Evolutionary conservation across 2,888 invertebrate genomes (phyloP).

Genomic region (Bombylius discolor): DNA sequence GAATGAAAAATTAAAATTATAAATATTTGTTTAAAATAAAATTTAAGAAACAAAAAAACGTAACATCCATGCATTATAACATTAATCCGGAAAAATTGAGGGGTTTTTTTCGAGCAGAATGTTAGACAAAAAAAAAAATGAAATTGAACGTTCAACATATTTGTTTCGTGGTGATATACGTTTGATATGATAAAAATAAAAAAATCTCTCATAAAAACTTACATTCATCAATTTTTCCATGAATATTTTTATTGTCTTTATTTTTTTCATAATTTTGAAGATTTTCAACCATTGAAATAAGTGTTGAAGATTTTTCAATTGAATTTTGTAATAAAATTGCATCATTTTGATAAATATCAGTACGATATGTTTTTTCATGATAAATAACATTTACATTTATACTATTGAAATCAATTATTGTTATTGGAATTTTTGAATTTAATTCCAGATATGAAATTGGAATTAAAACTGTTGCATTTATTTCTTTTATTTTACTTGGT

Average conservation of each 20-base stretch:
- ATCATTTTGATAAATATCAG: conserved; percentile 29
- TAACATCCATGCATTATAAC: no score
- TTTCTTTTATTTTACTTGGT: conserved; percentile 30
- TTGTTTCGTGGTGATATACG: no score
- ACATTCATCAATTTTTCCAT: neutral
- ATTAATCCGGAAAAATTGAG: no score
- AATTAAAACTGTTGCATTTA: conserved; percentile 28
- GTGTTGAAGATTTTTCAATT: conserved; percentile 20
- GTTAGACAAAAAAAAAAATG: no score
- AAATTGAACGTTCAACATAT: no score
- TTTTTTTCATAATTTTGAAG: neutral
- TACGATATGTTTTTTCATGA: conserved; percentile 24
- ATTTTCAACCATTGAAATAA: conserved; percentile 6
- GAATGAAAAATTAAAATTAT: no score
- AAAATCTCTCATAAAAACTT: neutral
- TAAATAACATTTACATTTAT: conserved; percentile 30
- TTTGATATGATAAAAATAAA: neutral
- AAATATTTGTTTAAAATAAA: no score
- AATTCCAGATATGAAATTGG: conserved; percentile 30
- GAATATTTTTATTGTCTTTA: no score
- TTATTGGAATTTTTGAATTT: conserved; percentile 23
- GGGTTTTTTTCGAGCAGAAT: no score
- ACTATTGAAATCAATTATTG: conserved; percentile 29
- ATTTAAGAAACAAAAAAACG: no score
- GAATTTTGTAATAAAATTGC: conserved; percentile 28